phyloP scores from a whole-genome alignment of 2,113 vertebrate genomes.

The Thamnophis sirtalis region DNA sequence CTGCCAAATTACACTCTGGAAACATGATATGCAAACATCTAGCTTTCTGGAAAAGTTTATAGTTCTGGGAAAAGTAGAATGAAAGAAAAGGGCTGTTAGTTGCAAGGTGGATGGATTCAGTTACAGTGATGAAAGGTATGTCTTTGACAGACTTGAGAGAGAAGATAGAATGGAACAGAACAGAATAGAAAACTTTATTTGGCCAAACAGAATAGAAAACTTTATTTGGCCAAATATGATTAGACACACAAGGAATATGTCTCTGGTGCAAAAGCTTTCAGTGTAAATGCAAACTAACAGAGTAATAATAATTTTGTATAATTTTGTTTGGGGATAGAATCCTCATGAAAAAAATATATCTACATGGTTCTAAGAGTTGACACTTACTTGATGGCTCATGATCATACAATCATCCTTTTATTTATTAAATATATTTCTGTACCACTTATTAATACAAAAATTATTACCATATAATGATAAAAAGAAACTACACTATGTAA shows the following conservation, averaged over 20 bases:
- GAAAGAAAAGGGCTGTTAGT: neutral
- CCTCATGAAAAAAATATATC: neutral
- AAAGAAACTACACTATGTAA: neutral
- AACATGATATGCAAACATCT: neutral
- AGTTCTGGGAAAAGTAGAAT: neutral
- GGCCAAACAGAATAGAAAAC: neutral
- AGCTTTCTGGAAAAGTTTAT: neutral
- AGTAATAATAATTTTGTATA: neutral
- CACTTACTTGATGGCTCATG: neutral
- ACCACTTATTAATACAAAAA: neutral
- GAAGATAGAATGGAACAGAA: neutral
- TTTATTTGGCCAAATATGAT: neutral
- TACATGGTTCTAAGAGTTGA: neutral
- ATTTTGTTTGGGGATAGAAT: neutral
- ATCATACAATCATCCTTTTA: neutral
- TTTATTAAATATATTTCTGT: neutral
- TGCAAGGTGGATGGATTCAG: neutral
- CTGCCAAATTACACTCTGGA: neutral
- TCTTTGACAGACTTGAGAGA: neutral
- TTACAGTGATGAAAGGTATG: neutral
- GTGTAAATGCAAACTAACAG: neutral
- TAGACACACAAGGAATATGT: neutral
- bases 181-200: neutral
- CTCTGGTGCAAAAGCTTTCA: neutral
- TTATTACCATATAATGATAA: neutral